Percentiles rank a stretch among this genome's conserved stretches.
These are phyloP conservation scores for Uloborus plumipes DNA, from an alignment of 2,888 invertebrate genomes.

Conservation along the genomic window DNA sequence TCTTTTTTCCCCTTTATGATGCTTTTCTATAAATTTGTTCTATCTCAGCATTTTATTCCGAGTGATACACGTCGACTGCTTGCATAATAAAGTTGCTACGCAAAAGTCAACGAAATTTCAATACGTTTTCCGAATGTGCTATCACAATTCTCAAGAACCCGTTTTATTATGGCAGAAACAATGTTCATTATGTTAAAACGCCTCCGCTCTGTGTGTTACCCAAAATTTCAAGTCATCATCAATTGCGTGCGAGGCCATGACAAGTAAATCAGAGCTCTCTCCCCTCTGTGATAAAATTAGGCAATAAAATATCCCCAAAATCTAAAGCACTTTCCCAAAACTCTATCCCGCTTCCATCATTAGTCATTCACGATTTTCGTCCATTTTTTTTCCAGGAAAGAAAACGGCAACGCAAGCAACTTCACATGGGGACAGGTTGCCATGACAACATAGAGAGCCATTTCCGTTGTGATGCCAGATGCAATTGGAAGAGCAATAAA, in stretches of 20 bases:
- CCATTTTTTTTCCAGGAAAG: not conserved
- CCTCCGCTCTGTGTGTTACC: not conserved
- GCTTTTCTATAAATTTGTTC: no score
- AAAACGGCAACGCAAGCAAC: not conserved
- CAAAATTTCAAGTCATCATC: constrained; percentile 1
- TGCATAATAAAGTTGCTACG: no score
- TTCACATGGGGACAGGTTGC: not conserved
- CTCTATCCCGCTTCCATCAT: not conserved
- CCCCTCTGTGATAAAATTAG: not conserved
- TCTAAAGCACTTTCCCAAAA: not conserved
- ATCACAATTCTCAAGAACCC: no score
- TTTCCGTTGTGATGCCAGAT: constrained; percentile 42
- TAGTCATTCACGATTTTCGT: constrained; percentile 5
- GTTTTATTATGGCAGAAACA: no score
- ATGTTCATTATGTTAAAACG: no score
- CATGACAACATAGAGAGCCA: constrained; percentile 21
- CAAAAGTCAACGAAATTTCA: no score
- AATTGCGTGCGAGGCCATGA: not conserved
- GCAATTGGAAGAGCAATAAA: constrained; percentile 44
- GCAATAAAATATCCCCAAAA: not conserved
- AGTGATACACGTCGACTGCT: no score
- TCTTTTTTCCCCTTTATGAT: no score
- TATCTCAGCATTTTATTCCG: no score
- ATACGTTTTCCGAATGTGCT: no score
- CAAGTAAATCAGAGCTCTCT: not conserved